phyloP scores from a whole-genome alignment of 2,113 vertebrate species.

The Oryzias javanicus region DNA sequence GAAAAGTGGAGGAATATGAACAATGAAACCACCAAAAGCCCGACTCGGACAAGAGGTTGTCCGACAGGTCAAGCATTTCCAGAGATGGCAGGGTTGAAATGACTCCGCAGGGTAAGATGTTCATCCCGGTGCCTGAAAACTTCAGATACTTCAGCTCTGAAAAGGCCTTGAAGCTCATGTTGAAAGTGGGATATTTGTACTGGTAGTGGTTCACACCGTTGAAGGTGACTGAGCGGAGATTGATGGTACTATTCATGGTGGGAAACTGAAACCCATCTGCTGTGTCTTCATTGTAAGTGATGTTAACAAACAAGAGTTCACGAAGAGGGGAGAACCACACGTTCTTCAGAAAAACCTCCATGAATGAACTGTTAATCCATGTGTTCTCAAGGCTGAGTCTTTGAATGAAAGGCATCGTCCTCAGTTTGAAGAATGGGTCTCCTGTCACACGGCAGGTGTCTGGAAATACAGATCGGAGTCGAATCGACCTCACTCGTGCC shows the following conservation, averaged over 20 bases:
- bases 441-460: constrained; percentile 39
- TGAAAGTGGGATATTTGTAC: constrained; percentile 60
- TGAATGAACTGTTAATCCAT: constrained; percentile 61
- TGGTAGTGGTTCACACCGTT: constrained; percentile 57
- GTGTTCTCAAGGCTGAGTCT: constrained; percentile 58
- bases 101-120: constrained; percentile 65
- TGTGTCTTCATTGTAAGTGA: constrained; percentile 68
- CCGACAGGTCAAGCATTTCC: constrained; percentile 61
- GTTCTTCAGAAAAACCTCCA: constrained; percentile 47
- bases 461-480: constrained; percentile 50
- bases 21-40: constrained; percentile 69
- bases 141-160: constrained; percentile 56
- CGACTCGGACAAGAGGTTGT: constrained; percentile 59
- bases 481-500: constrained; percentile 28
- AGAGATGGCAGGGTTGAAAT: constrained; percentile 58
- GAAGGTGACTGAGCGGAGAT: constrained; percentile 42
- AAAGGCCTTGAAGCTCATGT: constrained; percentile 37
- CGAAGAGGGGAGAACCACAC: constrained; percentile 46
- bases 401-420: constrained; percentile 41
- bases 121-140: constrained; percentile 69
- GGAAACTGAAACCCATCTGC: constrained; percentile 52
- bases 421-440: constrained; percentile 51
- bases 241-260: constrained; percentile 40
- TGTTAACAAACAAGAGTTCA: constrained; percentile 58
- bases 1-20: constrained; percentile 51